Base-by-base conservation (phyloP, 2,113 vertebrate species). In the Alligator sinensis region DNA sequence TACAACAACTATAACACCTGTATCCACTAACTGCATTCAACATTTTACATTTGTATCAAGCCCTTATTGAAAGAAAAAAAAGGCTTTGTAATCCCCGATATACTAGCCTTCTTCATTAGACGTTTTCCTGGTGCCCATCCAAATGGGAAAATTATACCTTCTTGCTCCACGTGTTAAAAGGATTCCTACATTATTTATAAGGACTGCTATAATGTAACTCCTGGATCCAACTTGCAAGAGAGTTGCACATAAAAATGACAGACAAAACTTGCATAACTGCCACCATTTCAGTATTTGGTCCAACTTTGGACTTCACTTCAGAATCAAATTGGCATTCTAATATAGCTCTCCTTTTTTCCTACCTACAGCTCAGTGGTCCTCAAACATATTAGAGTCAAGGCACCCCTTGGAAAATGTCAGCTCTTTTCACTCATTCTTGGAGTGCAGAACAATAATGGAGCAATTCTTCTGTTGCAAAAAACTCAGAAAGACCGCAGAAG, bases 141-240 rank as follows among this genome's bases (percentile, higher is more conserved):
- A 97, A 92, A 93, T 96, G 88, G 19, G 95, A 95, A 96, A 96
- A 96, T 92, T 94, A 86, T 96, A 97, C 95, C 96, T 96, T 93
- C 97, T 97, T 97, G 92, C 96, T 97, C 97, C 82, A 5, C 93
- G 96, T 96, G 96, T 94, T 97, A 96, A 97, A 96, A 95, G 89
- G 90, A 80, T 91, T 97, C 94, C 96, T 97, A 94, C 96, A 96
- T 95, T 96, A 96, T 96, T 96, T 96, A 97, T 97, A 96, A 97
- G 93, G 92, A 84, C 91, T 93, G 81, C 88, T 97, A 94, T 96
- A 97, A 97, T 96, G 93, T 97, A 93, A 92, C 95, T 96, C 93
- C 94, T 95, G 93, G 92, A 96, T 97, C 96, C 95, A 95, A 94
- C 89, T 95, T 90, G 87, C 89, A 91, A 87, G 89, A 94, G 91